Conservation (phyloP, 2,888 invertebrate genomes). For the Leptopilina drosophilae region DNA sequence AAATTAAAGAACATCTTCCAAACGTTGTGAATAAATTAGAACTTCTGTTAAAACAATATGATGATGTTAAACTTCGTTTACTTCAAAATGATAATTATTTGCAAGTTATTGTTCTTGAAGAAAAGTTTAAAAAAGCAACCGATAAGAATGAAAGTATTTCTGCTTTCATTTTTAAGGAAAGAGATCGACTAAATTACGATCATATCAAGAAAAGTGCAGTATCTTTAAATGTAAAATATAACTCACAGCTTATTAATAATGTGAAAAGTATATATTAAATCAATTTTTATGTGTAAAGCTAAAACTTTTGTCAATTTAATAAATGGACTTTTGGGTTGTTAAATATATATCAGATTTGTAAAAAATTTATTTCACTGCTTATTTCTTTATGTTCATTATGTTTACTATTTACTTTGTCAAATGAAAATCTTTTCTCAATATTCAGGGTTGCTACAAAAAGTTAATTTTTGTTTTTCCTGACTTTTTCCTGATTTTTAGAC, state of each 20-base stretch:
- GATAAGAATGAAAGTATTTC: conserved; percentile 83
- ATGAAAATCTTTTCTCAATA: no score
- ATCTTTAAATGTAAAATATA: conserved; percentile 1
- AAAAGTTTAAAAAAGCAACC: conserved; percentile 83
- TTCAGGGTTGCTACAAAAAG: no score
- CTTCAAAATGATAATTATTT: conserved; percentile 85
- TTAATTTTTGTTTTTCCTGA: no score
- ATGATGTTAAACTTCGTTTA: conserved; percentile 79
- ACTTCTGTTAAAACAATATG: conserved; percentile 78
- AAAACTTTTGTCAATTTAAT: no score
- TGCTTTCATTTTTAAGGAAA: conserved; percentile 84
- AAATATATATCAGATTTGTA: no score
- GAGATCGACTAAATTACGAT: conserved; percentile 82
- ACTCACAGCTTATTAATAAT: neutral
- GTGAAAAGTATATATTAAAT: neutral
- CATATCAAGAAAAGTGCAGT: neutral
- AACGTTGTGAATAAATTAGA: conserved; percentile 79
- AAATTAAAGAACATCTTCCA: conserved; percentile 78
- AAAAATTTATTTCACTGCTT: no score
- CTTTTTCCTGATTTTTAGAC: no score
- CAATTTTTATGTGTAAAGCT: no score
- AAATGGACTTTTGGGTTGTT: no score
- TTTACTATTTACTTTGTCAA: no score
- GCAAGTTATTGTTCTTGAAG: conserved; percentile 84
- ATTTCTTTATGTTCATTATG: no score